Percentiles rank a stretch among this genome's conserved stretches.
Evolutionary conservation across 1,140 invertebrate species (phyloP).

Genomic region (Trachymyrmex cornetzi): DNA sequence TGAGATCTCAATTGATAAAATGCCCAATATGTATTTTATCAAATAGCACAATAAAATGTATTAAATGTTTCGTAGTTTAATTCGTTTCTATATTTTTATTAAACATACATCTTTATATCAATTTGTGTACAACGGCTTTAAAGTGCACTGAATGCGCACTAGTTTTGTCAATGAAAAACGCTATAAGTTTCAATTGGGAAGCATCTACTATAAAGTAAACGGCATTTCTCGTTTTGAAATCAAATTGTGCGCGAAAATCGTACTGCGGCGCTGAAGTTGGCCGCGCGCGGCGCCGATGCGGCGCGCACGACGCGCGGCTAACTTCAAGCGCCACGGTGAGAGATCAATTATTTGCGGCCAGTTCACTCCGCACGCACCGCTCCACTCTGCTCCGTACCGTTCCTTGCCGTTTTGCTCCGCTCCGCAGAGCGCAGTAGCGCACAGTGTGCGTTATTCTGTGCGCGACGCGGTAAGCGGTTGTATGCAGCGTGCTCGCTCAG

Average conservation of each 20-base stretch:
- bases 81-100: no score
- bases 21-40: no score
- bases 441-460: conserved; percentile 29
- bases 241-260: conserved; percentile 4
- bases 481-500: conserved; percentile 79
- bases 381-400: not conserved
- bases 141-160: no score
- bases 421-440: conserved; percentile 71
- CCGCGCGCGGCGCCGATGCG: not conserved
- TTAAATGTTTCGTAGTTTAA: no score
- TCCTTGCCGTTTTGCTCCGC: conserved; percentile 29
- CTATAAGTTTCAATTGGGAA: no score
- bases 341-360: conserved; percentile 79
- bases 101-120: no score
- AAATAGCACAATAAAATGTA: no score
- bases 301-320: conserved; percentile 3
- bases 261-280: not conserved
- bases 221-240: not conserved
- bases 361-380: conserved; percentile 3
- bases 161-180: no score
- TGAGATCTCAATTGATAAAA: no score
- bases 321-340: conserved; percentile 60
- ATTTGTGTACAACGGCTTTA: no score
- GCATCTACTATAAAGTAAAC: not conserved
- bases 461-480: conserved; percentile 71